Evolutionary conservation across 2,797 vertebrate species (phyloP).

Genomic region (Fistularia commersonii): DNA sequence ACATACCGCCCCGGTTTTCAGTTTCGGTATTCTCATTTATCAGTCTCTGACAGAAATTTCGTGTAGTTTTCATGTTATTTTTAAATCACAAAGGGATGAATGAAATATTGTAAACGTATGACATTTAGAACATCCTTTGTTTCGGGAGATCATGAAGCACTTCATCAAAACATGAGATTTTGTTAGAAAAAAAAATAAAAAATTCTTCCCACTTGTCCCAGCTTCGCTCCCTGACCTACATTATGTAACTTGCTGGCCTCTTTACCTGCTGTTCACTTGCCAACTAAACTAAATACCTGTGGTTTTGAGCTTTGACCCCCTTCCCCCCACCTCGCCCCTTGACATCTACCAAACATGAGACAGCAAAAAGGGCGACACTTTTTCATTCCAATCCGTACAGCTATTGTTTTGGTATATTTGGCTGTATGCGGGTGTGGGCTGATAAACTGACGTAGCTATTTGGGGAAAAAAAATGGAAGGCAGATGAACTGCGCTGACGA

Average conservation of each 20-base stretch:
- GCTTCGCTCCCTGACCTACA: constrained; percentile 29
- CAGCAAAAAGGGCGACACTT: not conserved
- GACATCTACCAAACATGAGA: constrained; percentile 3
- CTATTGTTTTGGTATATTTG: no score
- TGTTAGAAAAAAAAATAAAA: not conserved
- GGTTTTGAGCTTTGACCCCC: constrained; percentile 3
- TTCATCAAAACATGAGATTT: not conserved
- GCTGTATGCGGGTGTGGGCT: no score
- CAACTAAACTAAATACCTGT: not conserved
- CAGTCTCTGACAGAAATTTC: not conserved
- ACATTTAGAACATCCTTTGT: no score
- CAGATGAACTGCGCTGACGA: no score
- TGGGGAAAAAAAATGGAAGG: no score
- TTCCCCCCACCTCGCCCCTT: not conserved
- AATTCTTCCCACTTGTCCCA: constrained; percentile 19
- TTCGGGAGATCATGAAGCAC: no score
- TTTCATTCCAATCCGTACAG: no score
- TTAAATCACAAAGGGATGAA: no score
- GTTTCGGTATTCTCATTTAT: constrained; percentile 3
- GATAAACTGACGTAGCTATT: no score
- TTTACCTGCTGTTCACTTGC: constrained; percentile 34
- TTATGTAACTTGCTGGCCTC: constrained; percentile 49
- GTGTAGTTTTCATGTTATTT: not conserved
- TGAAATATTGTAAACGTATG: no score
- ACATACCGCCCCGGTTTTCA: not conserved